Conservation (phyloP, 1,140 invertebrate species). For the Sitodiplosis mosellana region DNA sequence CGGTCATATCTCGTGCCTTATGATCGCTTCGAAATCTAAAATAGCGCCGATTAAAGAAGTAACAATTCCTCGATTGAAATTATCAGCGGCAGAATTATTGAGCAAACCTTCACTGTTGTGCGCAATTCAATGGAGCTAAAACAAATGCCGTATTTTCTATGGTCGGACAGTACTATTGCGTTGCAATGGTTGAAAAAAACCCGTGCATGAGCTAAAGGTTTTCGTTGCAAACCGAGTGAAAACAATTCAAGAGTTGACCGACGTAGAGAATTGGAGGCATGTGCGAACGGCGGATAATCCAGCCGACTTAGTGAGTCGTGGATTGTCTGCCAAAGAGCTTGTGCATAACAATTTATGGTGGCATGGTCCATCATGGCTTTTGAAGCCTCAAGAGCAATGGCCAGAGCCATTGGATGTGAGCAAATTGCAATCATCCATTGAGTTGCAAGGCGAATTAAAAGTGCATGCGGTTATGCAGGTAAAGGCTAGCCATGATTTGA, state of each 20-base stretch:
- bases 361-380: not conserved
- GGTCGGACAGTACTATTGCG: not conserved
- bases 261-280: slow-evolving; percentile 12
- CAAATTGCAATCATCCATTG: no score
- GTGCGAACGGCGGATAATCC: slow-evolving; percentile 15
- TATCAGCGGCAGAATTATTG: slow-evolving; percentile 1
- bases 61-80: slow-evolving; percentile 8
- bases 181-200: not conserved
- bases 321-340: not conserved
- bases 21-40: slow-evolving; percentile 11
- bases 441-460: no score
- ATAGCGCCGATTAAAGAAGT: slow-evolving; percentile 9
- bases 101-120: not conserved
- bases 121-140: not conserved
- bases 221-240: slow-evolving; percentile 21
- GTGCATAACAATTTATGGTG: not conserved
- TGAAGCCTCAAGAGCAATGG: no score
- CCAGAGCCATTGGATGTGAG: no score
- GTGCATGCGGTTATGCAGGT: no score
- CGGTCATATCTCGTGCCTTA: not conserved
- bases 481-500: no score
- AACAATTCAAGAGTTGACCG: slow-evolving; percentile 12
- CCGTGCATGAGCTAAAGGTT: not conserved
- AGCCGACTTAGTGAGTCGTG: slow-evolving; percentile 11
- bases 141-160: not conserved